Base-by-base conservation (phyloP, 2,888 invertebrate species). In the Myopa tessellatipennis region DNA sequence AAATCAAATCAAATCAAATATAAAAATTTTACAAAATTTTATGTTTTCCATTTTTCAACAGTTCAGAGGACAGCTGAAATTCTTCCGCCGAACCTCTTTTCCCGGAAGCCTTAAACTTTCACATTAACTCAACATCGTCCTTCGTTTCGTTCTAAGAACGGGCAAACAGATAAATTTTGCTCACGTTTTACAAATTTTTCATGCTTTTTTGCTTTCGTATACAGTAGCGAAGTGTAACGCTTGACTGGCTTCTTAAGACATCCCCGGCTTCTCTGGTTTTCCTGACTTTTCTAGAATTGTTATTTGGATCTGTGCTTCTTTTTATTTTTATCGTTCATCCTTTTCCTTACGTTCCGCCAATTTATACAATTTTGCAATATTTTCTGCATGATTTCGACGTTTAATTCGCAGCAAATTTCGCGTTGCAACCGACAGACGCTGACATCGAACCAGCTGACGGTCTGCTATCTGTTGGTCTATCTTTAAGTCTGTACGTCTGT, bases 321-420 rank as follows among this genome's bases (percentile, higher is more conserved):
- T 61, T 40, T 60, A 61, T 34, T 58, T 65, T 18, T 10, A 3
- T 45, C 45, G 1, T 10, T 10, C 45, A 10, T 38, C 36, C 34
- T 0, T 3, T 38, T 65, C 5, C 36, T 34, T 38, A 36, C 65
- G 10, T 36, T 4, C 0, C 65, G 34, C 36, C 38, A 16, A 36
- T 36, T 36, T 65, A 36, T 34, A 65, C 10, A 34, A 58, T 52
- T 65, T 36, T 40, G 69, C 50, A 16, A 65, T n/a, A 58, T 7
- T 38, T 75, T 69, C 67, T 55, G 71, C 18, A 74, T 63, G 74
- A 78, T 72, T 68, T 77, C 68, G 52, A 58, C 52, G 60, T 73
- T 77, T 77, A 74, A 77, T 76, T 79, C 67, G 63, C 68, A 77
- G 63, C 36, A 76, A 77, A 76, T 77, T 70, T 58, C 58, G 68